These are phyloP conservation scores for Siniperca scherzeri DNA, from an alignment of 2,797 vertebrate genomes.

Conservation along the genomic window DNA sequence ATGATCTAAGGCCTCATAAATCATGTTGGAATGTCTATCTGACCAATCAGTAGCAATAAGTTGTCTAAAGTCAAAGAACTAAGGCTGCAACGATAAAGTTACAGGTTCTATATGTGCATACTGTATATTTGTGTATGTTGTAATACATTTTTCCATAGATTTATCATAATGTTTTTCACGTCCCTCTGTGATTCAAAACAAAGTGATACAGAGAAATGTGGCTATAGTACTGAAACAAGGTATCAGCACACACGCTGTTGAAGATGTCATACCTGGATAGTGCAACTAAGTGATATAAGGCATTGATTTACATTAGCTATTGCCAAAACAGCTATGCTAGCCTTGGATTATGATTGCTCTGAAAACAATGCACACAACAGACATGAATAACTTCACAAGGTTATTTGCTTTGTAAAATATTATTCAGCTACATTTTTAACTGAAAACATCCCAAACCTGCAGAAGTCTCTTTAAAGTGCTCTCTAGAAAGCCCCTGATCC, in stretches of 20 bases:
- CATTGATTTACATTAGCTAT: not conserved
- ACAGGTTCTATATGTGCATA: not conserved
- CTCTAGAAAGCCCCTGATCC: constrained; percentile 70
- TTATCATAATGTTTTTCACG: not conserved
- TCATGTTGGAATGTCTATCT: constrained; percentile 7
- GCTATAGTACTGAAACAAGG: not conserved
- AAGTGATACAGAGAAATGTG: not conserved
- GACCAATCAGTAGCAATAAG: constrained; percentile 15
- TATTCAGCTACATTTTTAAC: constrained; percentile 33
- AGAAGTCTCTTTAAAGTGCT: constrained; percentile 46
- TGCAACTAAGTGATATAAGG: not conserved
- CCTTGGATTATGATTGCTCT: not conserved
- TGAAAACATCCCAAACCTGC: constrained; percentile 22
- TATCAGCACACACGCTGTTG: no score
- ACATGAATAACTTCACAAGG: constrained; percentile 13
- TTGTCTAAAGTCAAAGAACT: constrained; percentile 12
- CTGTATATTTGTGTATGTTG: not conserved
- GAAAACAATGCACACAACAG: constrained; percentile 7
- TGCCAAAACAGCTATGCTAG: not conserved
- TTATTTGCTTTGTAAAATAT: constrained; percentile 37
- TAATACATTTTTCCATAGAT: not conserved
- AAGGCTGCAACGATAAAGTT: not conserved
- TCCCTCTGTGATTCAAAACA: not conserved
- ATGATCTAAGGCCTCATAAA: constrained; percentile 26
- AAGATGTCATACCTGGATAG: not conserved